phyloP scores from a whole-genome alignment of 2,113 vertebrate species.

The Perca flavescens region DNA sequence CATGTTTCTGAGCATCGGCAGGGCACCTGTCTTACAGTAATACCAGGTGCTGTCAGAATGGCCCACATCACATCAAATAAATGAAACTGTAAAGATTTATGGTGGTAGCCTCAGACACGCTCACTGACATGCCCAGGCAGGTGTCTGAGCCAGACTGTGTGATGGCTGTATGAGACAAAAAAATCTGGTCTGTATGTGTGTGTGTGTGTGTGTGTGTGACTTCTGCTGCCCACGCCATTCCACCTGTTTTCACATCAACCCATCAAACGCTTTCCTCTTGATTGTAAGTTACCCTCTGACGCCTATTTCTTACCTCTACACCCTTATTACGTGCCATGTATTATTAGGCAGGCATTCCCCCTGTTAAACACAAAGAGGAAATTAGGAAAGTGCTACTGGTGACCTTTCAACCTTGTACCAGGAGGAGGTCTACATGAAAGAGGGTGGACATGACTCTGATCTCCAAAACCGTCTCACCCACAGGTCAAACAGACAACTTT shows the following conservation, averaged over 20 bases:
- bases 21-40: constrained; percentile 13
- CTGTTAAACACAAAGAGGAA: not conserved
- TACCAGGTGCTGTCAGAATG: constrained; percentile 38
- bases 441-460: not conserved
- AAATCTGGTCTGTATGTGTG: not conserved
- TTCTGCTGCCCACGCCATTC: not conserved
- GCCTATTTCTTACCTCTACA: not conserved
- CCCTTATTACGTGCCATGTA: not conserved
- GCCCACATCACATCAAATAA: constrained; percentile 30
- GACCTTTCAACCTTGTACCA: constrained; percentile 23
- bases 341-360: not conserved
- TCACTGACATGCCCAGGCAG: constrained; percentile 47
- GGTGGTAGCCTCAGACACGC: constrained; percentile 1
- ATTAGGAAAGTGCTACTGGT: constrained; percentile 12
- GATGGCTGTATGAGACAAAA: constrained; percentile 28
- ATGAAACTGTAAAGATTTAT: constrained; percentile 43
- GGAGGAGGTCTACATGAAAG: constrained; percentile 2
- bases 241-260: not conserved
- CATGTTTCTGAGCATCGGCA: constrained; percentile 27
- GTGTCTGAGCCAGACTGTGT: constrained; percentile 37
- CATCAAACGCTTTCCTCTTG: not conserved
- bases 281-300: not conserved
- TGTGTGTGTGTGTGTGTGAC: not conserved
- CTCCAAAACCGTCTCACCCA: not conserved
- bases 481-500: not conserved